Conservation (phyloP, 2,113 vertebrate species). For the Epinephelus fuscoguttatus region DNA sequence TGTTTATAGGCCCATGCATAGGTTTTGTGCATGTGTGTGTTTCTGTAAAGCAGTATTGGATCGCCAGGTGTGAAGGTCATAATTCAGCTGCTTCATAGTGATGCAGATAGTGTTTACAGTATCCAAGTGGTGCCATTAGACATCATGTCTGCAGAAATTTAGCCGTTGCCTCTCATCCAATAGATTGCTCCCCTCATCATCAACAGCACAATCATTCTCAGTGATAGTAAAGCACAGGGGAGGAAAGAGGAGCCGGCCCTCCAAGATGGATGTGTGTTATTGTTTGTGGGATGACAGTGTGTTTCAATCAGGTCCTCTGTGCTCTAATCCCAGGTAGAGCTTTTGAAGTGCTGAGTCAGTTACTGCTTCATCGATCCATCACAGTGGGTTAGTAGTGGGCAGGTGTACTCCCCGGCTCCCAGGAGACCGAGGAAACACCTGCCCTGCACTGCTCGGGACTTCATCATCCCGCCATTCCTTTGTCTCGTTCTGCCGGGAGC, state of each 20-base stretch:
- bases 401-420: constrained; percentile 85
- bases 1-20: constrained; percentile 4
- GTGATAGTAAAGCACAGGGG: constrained; percentile 72
- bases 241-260: constrained; percentile 64
- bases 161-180: constrained; percentile 61
- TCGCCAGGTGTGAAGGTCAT: constrained; percentile 65
- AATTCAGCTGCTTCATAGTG: constrained; percentile 65
- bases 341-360: constrained; percentile 89
- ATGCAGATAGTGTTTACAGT: constrained; percentile 78
- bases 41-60: constrained; percentile 40
- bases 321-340: constrained; percentile 89
- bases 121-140: constrained; percentile 76
- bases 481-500: constrained; percentile 81
- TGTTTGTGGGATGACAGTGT: constrained; percentile 92
- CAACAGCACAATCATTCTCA: constrained; percentile 79
- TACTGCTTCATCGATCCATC: constrained; percentile 89
- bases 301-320: constrained; percentile 90
- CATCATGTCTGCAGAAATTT: constrained; percentile 72
- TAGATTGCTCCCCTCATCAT: constrained; percentile 72
- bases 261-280: constrained; percentile 89
- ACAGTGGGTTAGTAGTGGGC: constrained; percentile 83
- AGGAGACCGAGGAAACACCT: constrained; percentile 87
- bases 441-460: constrained; percentile 79
- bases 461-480: constrained; percentile 82
- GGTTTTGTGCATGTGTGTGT: not conserved